Evolutionary conservation across 1,140 invertebrate species (phyloP).

Genomic region (Drosophila burlai): DNA sequence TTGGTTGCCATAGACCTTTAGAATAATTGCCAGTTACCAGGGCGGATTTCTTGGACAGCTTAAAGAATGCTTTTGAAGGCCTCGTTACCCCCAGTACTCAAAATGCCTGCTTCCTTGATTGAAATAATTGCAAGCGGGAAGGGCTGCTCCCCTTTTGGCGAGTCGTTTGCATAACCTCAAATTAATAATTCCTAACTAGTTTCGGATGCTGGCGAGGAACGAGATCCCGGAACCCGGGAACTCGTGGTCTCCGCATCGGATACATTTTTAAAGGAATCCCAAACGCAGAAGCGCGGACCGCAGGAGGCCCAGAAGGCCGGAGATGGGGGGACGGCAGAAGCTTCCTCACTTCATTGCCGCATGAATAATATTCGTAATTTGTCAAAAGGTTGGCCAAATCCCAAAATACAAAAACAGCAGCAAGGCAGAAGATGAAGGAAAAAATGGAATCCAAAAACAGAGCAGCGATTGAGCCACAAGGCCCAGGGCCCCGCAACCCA

Average conservation of each 20-base stretch:
- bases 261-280: conserved; percentile 39
- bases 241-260: background rate
- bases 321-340: conserved; percentile 39
- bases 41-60: background rate
- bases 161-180: conserved; percentile 42
- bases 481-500: conserved; percentile 26
- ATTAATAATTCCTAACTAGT: conserved; percentile 51
- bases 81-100: conserved; percentile 8
- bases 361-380: conserved; percentile 85
- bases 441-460: conserved; percentile 72
- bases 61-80: background rate
- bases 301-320: conserved; percentile 18
- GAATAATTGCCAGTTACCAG: background rate
- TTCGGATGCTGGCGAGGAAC: conserved; percentile 27
- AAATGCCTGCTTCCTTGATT: conserved; percentile 8
- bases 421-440: conserved; percentile 27
- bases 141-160: conserved; percentile 5
- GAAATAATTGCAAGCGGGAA: conserved; percentile 23
- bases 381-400: conserved; percentile 84
- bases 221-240: background rate
- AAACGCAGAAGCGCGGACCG: conserved; percentile 31
- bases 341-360: conserved; percentile 81
- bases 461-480: conserved; percentile 72
- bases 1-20: background rate
- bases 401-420: conserved; percentile 73